Base-by-base conservation (phyloP, 2,113 vertebrate species). In the Barbus barbus region DNA sequence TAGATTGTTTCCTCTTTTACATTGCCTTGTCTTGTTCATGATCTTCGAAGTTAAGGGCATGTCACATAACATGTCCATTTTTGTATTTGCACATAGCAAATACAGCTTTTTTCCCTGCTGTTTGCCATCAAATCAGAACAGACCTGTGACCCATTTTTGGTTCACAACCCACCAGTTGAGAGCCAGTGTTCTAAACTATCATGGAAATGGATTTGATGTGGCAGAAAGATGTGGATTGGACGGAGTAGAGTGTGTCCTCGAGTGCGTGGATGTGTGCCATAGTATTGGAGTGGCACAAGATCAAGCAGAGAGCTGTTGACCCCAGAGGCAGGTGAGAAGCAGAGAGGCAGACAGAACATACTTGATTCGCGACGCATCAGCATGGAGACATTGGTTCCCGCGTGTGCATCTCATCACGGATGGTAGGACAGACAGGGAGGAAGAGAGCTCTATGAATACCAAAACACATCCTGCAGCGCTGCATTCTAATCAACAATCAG, bases 401-500 rank as follows among this genome's bases (percentile, higher is more conserved):
- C 31, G 85, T 83, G 77, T 87, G 88, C 86, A 91, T 89, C 86
- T 85, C 5, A 14, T 56, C 74, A 85, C 84, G 85, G 88, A 86
- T 69, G 36, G 83, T 72, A 82, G 84, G 78, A 89, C 83, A 84
- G 67, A 51, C 82, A 84, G 67, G 60, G 46, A 61, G 65, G 65
- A 6, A 87, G 12, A 38, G 36, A 24, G 22, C 74, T 87, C 90
- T 65, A 88, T 93, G 92, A 93, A 92, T 91, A 91, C 76, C 76
- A 90, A 89, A 92, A 82, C 85, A 91, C 89, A 88, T 87, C 90
- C 92, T 13, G 44, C 74, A 76, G 28, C 89, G 86, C 89, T 89
- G 89, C 74, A 90, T 72, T 85, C 85, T 24, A 72, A 44, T 72
- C 2, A 44, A 72, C 12, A 24, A 44, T 44, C 22, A 72, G 22